These are phyloP conservation scores for Heterohyrax brucei DNA, from an alignment of 2,797 vertebrate species.

Conservation along the genomic window DNA sequence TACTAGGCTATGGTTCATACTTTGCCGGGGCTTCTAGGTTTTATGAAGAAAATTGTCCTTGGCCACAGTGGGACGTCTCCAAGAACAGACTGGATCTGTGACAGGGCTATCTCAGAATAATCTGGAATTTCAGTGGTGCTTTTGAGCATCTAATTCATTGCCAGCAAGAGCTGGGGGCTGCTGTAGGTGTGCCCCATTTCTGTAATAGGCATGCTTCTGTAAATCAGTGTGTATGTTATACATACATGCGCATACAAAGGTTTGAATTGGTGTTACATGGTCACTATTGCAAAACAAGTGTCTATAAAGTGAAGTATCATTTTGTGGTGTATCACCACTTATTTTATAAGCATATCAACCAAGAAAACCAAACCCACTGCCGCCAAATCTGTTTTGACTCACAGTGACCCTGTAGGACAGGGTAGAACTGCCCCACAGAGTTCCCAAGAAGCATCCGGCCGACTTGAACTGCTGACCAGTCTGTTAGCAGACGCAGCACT, in stretches of 20 bases:
- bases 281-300: background rate
- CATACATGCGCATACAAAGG: background rate
- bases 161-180: background rate
- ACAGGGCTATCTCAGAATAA: constrained; percentile 25
- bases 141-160: constrained; percentile 38
- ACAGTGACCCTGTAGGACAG: no score
- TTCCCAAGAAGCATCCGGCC: no score
- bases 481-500: no score
- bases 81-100: constrained; percentile 61
- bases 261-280: constrained; percentile 25
- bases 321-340: constrained; percentile 7
- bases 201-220: background rate
- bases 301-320: background rate
- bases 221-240: constrained; percentile 14
- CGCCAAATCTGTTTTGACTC: no score
- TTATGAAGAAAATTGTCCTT: constrained; percentile 64
- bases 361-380: no score
- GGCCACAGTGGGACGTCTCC: constrained; percentile 33
- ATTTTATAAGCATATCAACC: background rate
- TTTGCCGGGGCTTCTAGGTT: constrained; percentile 64
- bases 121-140: constrained; percentile 48
- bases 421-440: no score
- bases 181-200: background rate
- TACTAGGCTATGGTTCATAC: constrained; percentile 38
- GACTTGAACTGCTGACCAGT: no score